Evolutionary conservation across 2,797 vertebrate species (phyloP), one percentile per base, ranked within the genome.

Genomic region (Atherinosoma microstoma): DNA sequence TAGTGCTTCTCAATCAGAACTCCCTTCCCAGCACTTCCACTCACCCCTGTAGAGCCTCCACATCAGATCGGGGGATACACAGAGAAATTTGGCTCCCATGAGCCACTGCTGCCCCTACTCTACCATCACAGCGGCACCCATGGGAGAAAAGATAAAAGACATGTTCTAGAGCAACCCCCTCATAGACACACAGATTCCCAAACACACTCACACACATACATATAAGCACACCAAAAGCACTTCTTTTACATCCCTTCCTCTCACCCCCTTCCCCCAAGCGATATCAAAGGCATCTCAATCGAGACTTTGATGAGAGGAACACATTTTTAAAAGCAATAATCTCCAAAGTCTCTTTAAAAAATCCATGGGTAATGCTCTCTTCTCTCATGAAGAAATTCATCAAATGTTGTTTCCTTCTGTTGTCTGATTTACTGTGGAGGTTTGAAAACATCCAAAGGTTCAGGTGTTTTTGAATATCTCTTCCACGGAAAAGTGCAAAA

Each of bases 81-180:
- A 79, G 68, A 86, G 82, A 91, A 89, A 87, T 86, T 72, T 70
- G 75, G 88, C 83, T 93, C 92, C 92, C 93, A 91, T 89, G 93
- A 92, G 92, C 84, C 89, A 77, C 76, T 57, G 69, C 87, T 89
- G 83, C 84, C 84, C 90, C 88, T 83, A 62, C 89, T 84, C 89
- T 91, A 90, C 87, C 87, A 91, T 90, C 69, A 79, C 87, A 72
- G 74, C 82, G 79, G 84, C 87, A 93, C 94, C 93, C 93, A 92
- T 91, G 94, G 93, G 92, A 94, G 86, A 84, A 70, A 82, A 94
- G 92, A 94, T 94, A 90, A 94, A 94, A 94, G 92, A 89, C 84
- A 77, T 68, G 79, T 89, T 90, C 82, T 73, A 78, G 77, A 88
- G 87, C 82, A 88, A 75, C 87, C 83, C 88, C 79, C 84, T 80